Base-by-base conservation (phyloP, 1,140 invertebrate genomes). In the Lycorma delicatula region DNA sequence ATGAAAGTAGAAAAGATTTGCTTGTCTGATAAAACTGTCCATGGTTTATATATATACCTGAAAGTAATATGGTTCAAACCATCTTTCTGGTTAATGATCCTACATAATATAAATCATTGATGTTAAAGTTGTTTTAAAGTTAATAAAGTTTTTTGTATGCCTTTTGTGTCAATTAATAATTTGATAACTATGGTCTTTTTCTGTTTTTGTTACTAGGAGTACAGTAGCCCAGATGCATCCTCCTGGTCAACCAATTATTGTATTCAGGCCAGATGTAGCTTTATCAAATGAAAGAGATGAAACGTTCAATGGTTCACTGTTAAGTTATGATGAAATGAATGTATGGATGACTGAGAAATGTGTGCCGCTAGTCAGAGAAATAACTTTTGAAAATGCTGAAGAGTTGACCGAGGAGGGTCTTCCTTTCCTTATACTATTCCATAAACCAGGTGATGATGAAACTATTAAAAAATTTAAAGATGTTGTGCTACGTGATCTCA, bases 331-430 rank as follows among this genome's bases (percentile, higher is more conserved):
- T 67, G 86, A 91, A 63, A 48, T 73, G 6, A 63, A 63, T 47
- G 59, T 66, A 9, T 99, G 95, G 96, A 80, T 87, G 1, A 84
- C 87, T 58, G 86, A 87, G 51, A 89, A 88, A 67, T 99, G 97
- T 70, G 85, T 92, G 13, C 88, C 89, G 1, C 71, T 91, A 22
- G 89, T 92, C 0, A 74, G 89, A 56, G 94, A 97, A 75, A 98
- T 99, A 46, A 98, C 95, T 3, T 99, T 99, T 74, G 94, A 98
- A 77, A 99, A 98, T 81, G 97, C 96, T 20, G 96, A 98, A 75
- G 96, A 99, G 74, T 72, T 99, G 11, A 99, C 97, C 0, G 97
- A 99, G 77, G 97, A 99, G 79, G 97, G 97, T 13, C 73, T 99
- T 62, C 97, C 97, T n/a, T 99, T 99, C 74, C 78, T 99, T 4